A percentile compares a stretch with the other conserved stretches of the same genome.
Evolutionary conservation across 1,140 invertebrate genomes (phyloP).

Genomic region (Monomorium pharaonis): DNA sequence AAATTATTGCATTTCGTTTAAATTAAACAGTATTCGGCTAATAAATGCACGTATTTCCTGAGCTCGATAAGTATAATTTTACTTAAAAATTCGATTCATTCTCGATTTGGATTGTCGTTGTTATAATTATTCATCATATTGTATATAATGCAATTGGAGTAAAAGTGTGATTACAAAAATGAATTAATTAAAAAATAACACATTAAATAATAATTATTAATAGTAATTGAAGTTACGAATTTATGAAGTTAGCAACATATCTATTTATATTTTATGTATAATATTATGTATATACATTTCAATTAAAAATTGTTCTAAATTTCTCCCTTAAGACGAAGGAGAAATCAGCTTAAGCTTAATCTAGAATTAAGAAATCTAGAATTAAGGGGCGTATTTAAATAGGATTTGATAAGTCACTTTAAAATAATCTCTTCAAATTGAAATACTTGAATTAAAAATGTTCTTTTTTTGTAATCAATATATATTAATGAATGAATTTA

Average conservation of each 20-base stretch:
- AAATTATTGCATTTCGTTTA: constrained; percentile 5
- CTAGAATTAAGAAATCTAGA: neutral
- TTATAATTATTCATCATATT: neutral
- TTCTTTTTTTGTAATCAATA: neutral
- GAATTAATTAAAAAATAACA: neutral
- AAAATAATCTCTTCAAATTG: neutral
- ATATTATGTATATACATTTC: neutral
- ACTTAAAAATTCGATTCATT: neutral
- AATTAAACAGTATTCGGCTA: neutral
- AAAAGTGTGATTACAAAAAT: neutral
- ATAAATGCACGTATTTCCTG: neutral
- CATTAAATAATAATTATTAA: neutral
- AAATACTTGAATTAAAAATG: neutral
- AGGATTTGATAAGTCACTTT: neutral
- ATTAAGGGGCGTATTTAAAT: neutral
- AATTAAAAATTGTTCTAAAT: neutral
- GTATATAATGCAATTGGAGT: neutral
- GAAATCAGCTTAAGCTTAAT: neutral
- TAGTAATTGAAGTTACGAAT: too few relatives aligned
- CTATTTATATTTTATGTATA: neutral
- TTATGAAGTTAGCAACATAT: neutral
- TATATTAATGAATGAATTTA: neutral
- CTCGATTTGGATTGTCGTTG: neutral
- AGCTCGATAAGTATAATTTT: neutral
- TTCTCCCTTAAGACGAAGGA: neutral